Evolutionary conservation across 2,888 invertebrate genomes (phyloP).

Genomic region (Mesorhabditis sp.): DNA sequence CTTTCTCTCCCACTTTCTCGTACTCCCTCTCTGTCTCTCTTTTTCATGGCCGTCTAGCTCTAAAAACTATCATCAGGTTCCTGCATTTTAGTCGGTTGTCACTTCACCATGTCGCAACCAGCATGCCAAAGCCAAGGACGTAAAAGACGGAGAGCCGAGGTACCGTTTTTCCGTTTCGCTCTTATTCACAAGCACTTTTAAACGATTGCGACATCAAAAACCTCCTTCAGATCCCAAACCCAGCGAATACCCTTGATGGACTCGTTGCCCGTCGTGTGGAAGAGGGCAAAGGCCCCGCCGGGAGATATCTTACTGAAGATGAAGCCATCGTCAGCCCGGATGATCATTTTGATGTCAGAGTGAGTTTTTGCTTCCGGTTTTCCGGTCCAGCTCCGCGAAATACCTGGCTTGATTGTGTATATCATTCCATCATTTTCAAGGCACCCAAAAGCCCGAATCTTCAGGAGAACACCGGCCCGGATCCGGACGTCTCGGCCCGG

Average conservation of each 20-base stretch:
- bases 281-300: slow-evolving; percentile 35
- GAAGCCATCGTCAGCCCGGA: slow-evolving; percentile 57
- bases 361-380: slow-evolving; percentile 10
- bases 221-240: slow-evolving; percentile 29
- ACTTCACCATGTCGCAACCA: neutral
- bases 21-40: no score
- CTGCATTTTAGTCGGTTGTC: no score
- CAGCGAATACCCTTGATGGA: slow-evolving; percentile 55
- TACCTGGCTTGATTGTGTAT: no score
- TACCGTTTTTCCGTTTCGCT: neutral
- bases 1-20: no score
- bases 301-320: slow-evolving; percentile 51
- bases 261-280: slow-evolving; percentile 52
- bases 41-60: no score
- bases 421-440: no score
- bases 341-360: slow-evolving; percentile 53
- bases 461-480: slow-evolving; percentile 46
- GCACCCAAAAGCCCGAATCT: no score
- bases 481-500: slow-evolving; percentile 57
- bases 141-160: neutral
- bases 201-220: no score
- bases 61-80: no score
- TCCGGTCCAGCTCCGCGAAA: no score
- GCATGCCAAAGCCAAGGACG: neutral
- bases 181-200: no score